Evolutionary conservation across 1,140 invertebrate species (phyloP).

Genomic region (Bursaphelenchus mucronatus): DNA sequence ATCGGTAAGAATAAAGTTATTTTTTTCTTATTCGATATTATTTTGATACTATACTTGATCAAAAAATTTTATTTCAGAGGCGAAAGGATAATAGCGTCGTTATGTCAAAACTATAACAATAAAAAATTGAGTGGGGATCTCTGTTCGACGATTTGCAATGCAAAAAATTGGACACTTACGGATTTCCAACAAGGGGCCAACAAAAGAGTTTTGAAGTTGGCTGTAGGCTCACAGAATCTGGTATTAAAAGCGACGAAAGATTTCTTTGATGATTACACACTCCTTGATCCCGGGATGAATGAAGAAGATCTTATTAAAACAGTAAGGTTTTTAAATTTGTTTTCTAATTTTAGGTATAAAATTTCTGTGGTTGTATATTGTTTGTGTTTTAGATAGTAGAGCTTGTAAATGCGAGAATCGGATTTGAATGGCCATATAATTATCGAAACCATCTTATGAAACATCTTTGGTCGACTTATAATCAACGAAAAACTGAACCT

Average conservation of each 20-base stretch:
- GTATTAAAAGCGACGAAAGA: conserved; percentile 40
- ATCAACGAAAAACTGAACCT: conserved; percentile 7
- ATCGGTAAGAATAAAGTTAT: conserved; percentile 19
- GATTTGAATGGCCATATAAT: conserved; percentile 48
- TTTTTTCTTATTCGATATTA: conserved; percentile 22
- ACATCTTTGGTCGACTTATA: conserved; percentile 49
- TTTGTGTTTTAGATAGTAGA: conserved; percentile 49
- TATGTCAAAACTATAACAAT: conserved; percentile 43
- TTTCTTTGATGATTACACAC: conserved; percentile 40
- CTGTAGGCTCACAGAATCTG: conserved; percentile 30
- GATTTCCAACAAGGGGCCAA: conserved; percentile 51
- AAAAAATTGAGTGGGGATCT: conserved; percentile 45
- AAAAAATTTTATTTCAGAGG: conserved; percentile 44
- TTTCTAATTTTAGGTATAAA: conserved; percentile 13
- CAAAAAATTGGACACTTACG: conserved; percentile 45
- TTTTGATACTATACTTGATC: too few relatives aligned
- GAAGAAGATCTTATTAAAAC: conserved; percentile 53
- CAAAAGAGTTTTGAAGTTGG: conserved; percentile 50
- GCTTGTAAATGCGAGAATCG: conserved; percentile 54
- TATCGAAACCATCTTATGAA: conserved; percentile 52
- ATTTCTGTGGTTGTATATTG: conserved; percentile 22
- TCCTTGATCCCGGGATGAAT: conserved; percentile 36
- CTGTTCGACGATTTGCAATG: conserved; percentile 46
- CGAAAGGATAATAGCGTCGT: conserved; percentile 30
- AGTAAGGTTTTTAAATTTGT: conserved; percentile 21